Evolutionary conservation across 2,888 invertebrate genomes (phyloP).

Genomic region (Chouioia cunea): DNA sequence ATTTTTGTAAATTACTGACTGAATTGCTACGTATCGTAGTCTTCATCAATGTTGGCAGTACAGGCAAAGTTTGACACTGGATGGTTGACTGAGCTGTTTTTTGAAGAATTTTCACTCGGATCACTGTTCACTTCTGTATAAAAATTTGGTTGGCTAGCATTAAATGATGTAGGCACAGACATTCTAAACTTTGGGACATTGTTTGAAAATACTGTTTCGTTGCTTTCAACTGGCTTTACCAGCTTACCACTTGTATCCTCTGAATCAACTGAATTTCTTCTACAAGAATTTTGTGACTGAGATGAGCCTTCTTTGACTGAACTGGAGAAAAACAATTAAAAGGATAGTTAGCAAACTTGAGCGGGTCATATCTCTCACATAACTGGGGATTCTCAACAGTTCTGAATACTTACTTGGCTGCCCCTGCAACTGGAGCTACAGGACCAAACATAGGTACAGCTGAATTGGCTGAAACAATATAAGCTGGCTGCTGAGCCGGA

Average conservation of each 20-base stretch:
- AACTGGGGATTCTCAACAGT: background rate
- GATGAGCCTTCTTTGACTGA: constrained; percentile 48
- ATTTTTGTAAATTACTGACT: constrained; percentile 38
- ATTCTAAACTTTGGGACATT: constrained; percentile 62
- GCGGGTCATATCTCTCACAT: background rate
- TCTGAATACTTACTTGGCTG: constrained; percentile 26
- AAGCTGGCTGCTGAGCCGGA: constrained; percentile 60
- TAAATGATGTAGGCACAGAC: constrained; percentile 61
- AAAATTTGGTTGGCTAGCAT: constrained; percentile 65
- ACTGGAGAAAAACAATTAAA: constrained; percentile 40
- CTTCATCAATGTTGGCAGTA: constrained; percentile 64
- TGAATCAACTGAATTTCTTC: constrained; percentile 42
- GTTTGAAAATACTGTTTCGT: constrained; percentile 43
- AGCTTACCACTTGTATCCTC: constrained; percentile 36
- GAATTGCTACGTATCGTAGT: constrained; percentile 65
- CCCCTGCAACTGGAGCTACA: constrained; percentile 12
- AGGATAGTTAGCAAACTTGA: constrained; percentile 4
- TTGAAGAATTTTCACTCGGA: constrained; percentile 54
- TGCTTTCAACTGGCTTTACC: constrained; percentile 37
- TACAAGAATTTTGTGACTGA: constrained; percentile 28
- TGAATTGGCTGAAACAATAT: constrained; percentile 34
- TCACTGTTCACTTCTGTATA: constrained; percentile 65
- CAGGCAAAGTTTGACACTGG: constrained; percentile 61
- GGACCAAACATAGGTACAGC: constrained; percentile 20
- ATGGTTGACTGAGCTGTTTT: constrained; percentile 53